Evolutionary conservation across 2,888 invertebrate species (phyloP), one percentile per base, ranked within the genome.

Genomic region (Scaeva pyrastri): DNA sequence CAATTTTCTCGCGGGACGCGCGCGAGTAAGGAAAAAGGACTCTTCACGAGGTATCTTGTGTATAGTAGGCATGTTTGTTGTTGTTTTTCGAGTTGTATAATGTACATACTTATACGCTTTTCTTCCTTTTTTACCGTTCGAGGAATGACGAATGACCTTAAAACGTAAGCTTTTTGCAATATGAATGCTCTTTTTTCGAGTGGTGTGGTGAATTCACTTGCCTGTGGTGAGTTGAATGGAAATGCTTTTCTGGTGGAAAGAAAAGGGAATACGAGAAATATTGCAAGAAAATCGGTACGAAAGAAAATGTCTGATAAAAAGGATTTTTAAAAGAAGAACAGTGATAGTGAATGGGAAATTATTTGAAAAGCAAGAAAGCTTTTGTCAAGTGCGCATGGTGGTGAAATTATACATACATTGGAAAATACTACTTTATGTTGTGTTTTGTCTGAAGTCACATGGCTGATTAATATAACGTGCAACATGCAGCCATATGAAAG

Each of bases 61-160:
- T 31, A 5, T 31, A 31, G 31, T 31, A 31, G 5, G 6, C 31
- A 8, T 31, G 31, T 31, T 41, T 2, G 6, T 31, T 12, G 1
- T 19, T 36, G n/a, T 60, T 60, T 12, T 60, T 41, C 19, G 6
- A n/a, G n/a, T n/a, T n/a, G n/a, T n/a, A n/a, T n/a, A n/a, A n/a
- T n/a, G n/a, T n/a, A n/a, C n/a, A n/a, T 58, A 36, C 23, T 21
- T 11, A 14, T 31, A 56, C n/a, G n/a, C 31, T 60, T 56, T 56
- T 76, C 5, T 48, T 8, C 5, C 16, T 8, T 16, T 14, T 21
- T 52, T n/a, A n/a, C n/a, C n/a, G n/a, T n/a, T 52, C 58, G 71
- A 66, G 77, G 70, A 77, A 82, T 64, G 73, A 74, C 71, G 74
- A 77, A 82, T 64, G 77, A 74, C 71, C 74, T 83, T 48, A 84